Evolutionary conservation across 2,888 invertebrate genomes (phyloP), one percentile per base, ranked within the genome.

Genomic region (Flabesymbios commensalis): DNA sequence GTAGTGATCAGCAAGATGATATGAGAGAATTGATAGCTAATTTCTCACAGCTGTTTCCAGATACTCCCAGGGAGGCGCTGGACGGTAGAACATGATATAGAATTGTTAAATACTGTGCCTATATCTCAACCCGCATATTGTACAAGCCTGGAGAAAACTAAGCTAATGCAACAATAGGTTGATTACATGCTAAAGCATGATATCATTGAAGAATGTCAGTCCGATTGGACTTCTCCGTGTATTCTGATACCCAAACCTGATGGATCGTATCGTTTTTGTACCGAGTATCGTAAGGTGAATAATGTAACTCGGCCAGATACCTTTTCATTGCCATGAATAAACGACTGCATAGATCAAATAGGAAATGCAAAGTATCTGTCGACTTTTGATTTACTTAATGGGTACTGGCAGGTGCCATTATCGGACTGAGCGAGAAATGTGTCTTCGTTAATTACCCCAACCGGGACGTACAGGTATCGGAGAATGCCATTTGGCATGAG

Each of bases 261-360:
- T 39, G 39, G 22, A 31, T 24, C 48, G 7, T 7, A 31, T 5
- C 14, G 70, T 24, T 49, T 72, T 24, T 70, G 69, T 59, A 69
- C 67, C 7, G 71, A 73, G 43, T 66, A 49, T 36, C 17, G 69
- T 19, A 68, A 70, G 43, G 67, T 72, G 0, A 73, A 72, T 45
- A 7, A 26, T 28, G 45, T 73, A 1, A 70, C 65, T 7, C 72
- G 69, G 64, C 39, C 67, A 2, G 71, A 74, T 45, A 58, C 58
- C 17, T 71, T 58, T 59, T 72, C 68, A 0, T 67, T 71, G 2
- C 65, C 72, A 17, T 39, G 70, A 39, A 61, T 71, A 1, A 69
- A 68, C 49, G 72, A 69, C 42, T 71, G 69, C 28, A 74, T 72
- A 26, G 70, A 73, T 32, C 62, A 62, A 28, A 45, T 73, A 42